Base-by-base conservation (phyloP, 2,797 vertebrate genomes). In the Delichon dasypus region DNA sequence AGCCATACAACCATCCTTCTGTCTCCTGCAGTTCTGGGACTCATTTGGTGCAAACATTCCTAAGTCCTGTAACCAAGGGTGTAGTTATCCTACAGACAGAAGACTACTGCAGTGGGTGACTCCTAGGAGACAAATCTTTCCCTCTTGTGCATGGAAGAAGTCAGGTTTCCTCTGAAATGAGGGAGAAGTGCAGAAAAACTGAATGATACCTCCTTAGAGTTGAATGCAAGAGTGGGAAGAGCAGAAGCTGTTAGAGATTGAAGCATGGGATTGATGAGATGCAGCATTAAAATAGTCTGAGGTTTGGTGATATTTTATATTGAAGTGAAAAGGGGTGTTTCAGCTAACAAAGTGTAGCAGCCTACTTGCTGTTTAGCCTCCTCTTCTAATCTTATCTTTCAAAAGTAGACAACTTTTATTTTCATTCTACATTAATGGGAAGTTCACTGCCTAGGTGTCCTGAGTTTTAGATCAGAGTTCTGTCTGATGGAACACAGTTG, bases 121-220 rank as follows among this genome's bases (percentile, higher is more conserved):
- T 74, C 11, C 23, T 11, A 62, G 54, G 32, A 60, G 42, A 61
- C 11, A 17, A 64, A 47, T 57, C 25, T 84, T 80, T 74, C 18
- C 5, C 4, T 54, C 29, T 16, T n/a, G 25, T 36, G 9, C 16
- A 7, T n/a, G 25, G 32, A 48, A 67, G 13, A 71, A 65, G 17
- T 50, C 61, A 32, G 60, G 9, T 18, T 92, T 81, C n/a, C 25
- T 58, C 38, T 57, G 44, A 21, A 58, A 34, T 34, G 40, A 83
- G 20, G 23, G 8, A 13, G 32, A 14, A 11, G 6, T 32, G 27
- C 21, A 54, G 48, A 72, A 79, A 75, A 88, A 11, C 8, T 2
- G 26, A 47, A n/a, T 40, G 42, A 45, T 26, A 13, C 17, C 4
- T 4, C 0, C 0, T 38, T 60, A 13, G 32, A 65, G 13, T 19